phyloP scores from a whole-genome alignment of 2,113 vertebrate genomes.

The Gymnogyps californianus region DNA sequence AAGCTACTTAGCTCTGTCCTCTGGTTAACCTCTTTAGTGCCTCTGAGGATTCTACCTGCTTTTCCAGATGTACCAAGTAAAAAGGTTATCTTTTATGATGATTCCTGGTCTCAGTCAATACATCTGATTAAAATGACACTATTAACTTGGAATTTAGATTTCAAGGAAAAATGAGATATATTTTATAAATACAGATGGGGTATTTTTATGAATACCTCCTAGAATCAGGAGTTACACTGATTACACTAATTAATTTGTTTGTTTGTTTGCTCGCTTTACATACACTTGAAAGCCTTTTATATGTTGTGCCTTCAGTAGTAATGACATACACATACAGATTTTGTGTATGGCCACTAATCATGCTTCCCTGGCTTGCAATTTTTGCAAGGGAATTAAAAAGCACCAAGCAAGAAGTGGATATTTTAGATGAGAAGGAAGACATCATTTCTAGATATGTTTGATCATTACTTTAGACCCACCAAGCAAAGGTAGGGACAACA shows the following conservation, averaged over 20 bases:
- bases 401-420: not conserved
- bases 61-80: not conserved
- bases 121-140: not conserved
- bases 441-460: not conserved
- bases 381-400: not conserved
- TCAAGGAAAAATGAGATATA: not conserved
- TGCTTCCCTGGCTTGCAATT: not conserved
- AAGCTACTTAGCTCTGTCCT: not conserved
- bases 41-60: not conserved
- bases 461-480: not conserved
- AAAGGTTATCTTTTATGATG: not conserved
- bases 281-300: not conserved
- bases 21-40: not conserved
- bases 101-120: not conserved
- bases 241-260: not conserved
- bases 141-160: not conserved
- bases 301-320: not conserved
- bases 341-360: not conserved
- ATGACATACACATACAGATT: not conserved
- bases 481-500: not conserved
- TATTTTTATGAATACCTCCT: not conserved
- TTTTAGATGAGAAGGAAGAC: not conserved
- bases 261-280: not conserved
- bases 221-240: not conserved
- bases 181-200: not conserved